Evolutionary conservation across 2,888 invertebrate species (phyloP).

Genomic region (Xiphydria camelus): DNA sequence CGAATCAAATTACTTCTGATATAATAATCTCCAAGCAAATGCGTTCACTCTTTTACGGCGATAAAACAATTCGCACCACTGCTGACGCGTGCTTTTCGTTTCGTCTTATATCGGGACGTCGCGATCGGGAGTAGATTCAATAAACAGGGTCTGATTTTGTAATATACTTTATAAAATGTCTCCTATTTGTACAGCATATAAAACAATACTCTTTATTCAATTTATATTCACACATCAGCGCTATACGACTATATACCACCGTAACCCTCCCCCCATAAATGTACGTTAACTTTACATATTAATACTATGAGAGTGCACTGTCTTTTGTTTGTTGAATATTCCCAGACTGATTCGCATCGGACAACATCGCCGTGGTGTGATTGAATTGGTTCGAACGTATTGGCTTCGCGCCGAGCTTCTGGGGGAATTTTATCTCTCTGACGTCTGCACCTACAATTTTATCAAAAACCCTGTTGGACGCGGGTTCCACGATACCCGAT

Average conservation of each 20-base stretch:
- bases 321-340: slow-evolving; percentile 34
- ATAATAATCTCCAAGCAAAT: too few relatives aligned
- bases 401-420: slow-evolving; percentile 36
- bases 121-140: too few relatives aligned
- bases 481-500: slow-evolving; percentile 29
- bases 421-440: slow-evolving; percentile 44
- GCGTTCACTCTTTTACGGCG: too few relatives aligned
- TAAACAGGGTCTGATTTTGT: too few relatives aligned
- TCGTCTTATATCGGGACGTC: too few relatives aligned
- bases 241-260: slow-evolving; percentile 42
- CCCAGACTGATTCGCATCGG: slow-evolving; percentile 23
- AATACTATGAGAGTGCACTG: slow-evolving; percentile 41
- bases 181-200: slow-evolving; percentile 58
- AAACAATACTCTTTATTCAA: slow-evolving; percentile 58
- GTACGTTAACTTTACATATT: slow-evolving; percentile 41
- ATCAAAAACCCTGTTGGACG: slow-evolving; percentile 36
- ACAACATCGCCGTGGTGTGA: slow-evolving; percentile 23
- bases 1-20: too few relatives aligned
- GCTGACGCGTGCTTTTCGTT: too few relatives aligned
- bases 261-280: background rate
- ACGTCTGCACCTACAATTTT: slow-evolving; percentile 40
- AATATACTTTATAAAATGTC: slow-evolving; percentile 58
- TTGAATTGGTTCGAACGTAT: slow-evolving; percentile 39
- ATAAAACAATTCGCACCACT: too few relatives aligned
- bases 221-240: slow-evolving; percentile 57